Evolutionary conservation across 2,113 vertebrate genomes (phyloP).

Genomic region (Ameiurus melas): DNA sequence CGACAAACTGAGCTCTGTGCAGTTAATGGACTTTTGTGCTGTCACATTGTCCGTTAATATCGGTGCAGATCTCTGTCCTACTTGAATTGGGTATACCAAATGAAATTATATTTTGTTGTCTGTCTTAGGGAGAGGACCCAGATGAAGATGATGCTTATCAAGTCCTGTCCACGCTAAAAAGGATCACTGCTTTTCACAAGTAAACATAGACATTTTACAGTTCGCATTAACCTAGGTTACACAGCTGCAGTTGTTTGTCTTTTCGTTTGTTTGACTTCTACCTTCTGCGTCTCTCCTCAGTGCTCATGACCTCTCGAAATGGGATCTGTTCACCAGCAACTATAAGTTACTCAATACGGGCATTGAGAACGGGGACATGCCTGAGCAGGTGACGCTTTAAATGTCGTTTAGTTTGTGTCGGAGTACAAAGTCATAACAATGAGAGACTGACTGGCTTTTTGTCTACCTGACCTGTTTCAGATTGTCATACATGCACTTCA

Average conservation of each 20-base stretch:
- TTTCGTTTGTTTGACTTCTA: background rate
- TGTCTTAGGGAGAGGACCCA: slow-evolving; percentile 87
- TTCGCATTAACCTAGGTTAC: background rate
- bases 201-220: slow-evolving; percentile 61
- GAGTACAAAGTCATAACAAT: background rate
- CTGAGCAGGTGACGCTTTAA: slow-evolving; percentile 84
- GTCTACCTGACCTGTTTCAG: slow-evolving; percentile 66
- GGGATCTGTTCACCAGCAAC: slow-evolving; percentile 98
- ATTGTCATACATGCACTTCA: slow-evolving; percentile 98
- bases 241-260: background rate
- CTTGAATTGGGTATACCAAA: background rate
- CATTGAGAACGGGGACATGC: slow-evolving; percentile 99
- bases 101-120: background rate
- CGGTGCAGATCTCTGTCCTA: background rate
- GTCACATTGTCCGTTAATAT: background rate
- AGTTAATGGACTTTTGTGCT: background rate
- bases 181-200: slow-evolving; percentile 99
- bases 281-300: slow-evolving; percentile 67
- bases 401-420: background rate
- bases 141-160: slow-evolving; percentile 99
- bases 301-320: slow-evolving; percentile 95
- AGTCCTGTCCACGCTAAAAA: slow-evolving; percentile 95
- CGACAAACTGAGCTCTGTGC: background rate
- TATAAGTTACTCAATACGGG: slow-evolving; percentile 97
- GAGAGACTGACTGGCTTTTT: background rate